These are phyloP conservation scores for Calephelis virginiensis DNA, from an alignment of 1,140 invertebrate genomes.

Conservation along the genomic window DNA sequence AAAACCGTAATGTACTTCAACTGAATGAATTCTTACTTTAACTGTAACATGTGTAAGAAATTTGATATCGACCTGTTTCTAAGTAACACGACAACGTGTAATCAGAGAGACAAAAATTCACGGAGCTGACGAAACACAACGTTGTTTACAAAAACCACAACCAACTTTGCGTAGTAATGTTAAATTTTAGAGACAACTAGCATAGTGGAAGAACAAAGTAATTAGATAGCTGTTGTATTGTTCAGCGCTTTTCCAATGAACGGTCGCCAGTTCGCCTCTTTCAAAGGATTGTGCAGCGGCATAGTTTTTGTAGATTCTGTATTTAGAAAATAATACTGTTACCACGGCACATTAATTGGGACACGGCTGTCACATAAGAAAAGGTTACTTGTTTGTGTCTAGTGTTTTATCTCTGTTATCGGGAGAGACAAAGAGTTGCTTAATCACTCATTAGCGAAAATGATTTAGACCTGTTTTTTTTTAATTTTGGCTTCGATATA, in stretches of 20 bases:
- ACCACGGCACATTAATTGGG: neutral
- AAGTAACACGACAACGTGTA: neutral
- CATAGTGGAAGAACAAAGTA: slow-evolving; percentile 58
- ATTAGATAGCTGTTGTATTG: slow-evolving; percentile 67
- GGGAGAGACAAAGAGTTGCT: no score
- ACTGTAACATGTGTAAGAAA: neutral
- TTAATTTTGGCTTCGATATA: no score
- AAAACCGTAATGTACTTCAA: no score
- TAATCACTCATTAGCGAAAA: no score
- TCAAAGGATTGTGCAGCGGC: neutral
- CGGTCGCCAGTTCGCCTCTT: slow-evolving; percentile 40
- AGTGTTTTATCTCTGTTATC: no score
- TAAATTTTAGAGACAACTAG: slow-evolving; percentile 50
- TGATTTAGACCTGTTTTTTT: no score
- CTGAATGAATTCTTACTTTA: no score
- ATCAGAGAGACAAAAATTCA: slow-evolving; percentile 33
- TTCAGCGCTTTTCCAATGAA: slow-evolving; percentile 66
- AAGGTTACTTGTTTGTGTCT: no score
- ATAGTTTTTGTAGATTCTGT: neutral
- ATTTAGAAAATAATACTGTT: neutral
- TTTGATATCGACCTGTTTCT: neutral
- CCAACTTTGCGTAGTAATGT: slow-evolving; percentile 52
- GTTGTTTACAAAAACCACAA: slow-evolving; percentile 59
- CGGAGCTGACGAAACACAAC: slow-evolving; percentile 40
- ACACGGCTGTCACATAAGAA: no score